A percentile compares a stretch with the other conserved stretches of the same genome.
phyloP scores from a whole-genome alignment of 1,140 invertebrate species.

The Ceratina australensis region DNA sequence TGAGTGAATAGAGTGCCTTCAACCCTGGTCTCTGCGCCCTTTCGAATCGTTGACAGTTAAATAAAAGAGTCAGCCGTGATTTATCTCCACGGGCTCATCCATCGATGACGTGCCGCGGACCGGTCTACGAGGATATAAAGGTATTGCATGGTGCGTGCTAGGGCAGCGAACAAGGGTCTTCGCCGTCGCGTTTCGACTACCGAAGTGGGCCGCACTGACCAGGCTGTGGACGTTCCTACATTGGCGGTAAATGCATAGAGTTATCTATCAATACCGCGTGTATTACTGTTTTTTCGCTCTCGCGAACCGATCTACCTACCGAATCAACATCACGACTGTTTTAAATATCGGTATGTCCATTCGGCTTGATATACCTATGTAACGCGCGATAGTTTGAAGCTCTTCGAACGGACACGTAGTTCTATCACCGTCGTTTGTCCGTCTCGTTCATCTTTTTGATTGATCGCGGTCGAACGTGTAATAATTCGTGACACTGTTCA shows the following conservation, averaged over 20 bases:
- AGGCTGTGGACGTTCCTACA: conserved; percentile 47
- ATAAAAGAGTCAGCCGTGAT: conserved; percentile 15
- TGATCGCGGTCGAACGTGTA: conserved; percentile 15
- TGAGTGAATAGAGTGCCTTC: conserved; percentile 40
- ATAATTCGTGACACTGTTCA: conserved; percentile 12
- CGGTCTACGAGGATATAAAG: conserved; percentile 17
- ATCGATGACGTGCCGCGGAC: conserved; percentile 32
- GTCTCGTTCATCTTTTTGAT: neutral
- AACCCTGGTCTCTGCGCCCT: conserved; percentile 39
- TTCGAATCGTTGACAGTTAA: conserved; percentile 23
- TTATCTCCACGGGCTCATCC: conserved; percentile 7
- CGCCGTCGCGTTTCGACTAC: conserved; percentile 18
- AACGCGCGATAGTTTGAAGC: too few relatives aligned
- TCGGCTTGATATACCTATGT: too few relatives aligned
- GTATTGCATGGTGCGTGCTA: conserved; percentile 51
- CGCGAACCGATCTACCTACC: neutral
- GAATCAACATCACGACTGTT: too few relatives aligned
- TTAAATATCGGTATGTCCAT: too few relatives aligned
- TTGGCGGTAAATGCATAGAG: conserved; percentile 54
- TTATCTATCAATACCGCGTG: conserved; percentile 16
- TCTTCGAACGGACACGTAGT: neutral
- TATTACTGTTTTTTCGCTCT: conserved; percentile 5
- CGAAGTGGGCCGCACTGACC: conserved; percentile 45
- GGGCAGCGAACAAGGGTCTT: conserved; percentile 24
- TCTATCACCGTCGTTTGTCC: neutral